A percentile compares a stretch with the other conserved stretches of the same genome.
Evolutionary conservation across 2,888 invertebrate genomes (phyloP).

Genomic region (Baccha elongata): DNA sequence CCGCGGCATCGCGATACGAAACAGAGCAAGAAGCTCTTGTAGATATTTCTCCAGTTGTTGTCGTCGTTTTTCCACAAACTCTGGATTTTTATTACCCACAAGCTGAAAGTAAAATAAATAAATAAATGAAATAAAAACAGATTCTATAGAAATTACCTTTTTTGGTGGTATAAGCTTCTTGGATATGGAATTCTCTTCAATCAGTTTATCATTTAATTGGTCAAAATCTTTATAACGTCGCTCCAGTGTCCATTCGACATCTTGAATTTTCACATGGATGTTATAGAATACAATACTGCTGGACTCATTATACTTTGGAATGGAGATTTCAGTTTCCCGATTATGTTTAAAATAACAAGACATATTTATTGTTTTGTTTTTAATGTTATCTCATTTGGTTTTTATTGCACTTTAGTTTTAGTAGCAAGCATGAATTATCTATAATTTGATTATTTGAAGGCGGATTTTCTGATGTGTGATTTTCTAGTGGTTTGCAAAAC

Average conservation of each 20-base stretch:
- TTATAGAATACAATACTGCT: conserved; percentile 87
- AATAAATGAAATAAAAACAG: no score
- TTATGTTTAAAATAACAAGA: conserved; percentile 89
- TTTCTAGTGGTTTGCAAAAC: background rate
- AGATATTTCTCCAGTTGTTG: conserved; percentile 92
- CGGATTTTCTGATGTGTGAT: background rate
- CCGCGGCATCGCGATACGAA: conserved; percentile 91
- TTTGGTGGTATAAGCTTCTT: conserved; percentile 96
- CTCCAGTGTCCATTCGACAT: conserved; percentile 91
- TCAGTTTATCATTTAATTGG: conserved; percentile 92
- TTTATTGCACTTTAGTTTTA: background rate
- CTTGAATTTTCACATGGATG: conserved; percentile 86
- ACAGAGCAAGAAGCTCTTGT: conserved; percentile 88
- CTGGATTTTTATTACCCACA: conserved; percentile 93
- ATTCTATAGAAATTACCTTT: conserved; percentile 83
- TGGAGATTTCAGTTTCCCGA: conserved; percentile 86
- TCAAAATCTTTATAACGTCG: conserved; percentile 95
- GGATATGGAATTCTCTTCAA: conserved; percentile 89
- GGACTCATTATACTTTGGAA: conserved; percentile 86
- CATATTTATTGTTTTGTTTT: conserved; percentile 83
- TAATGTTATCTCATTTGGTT: conserved; percentile 46
- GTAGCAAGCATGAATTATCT: background rate
- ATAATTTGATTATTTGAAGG: conserved; percentile 4
- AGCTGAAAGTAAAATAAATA: conserved; percentile 80
- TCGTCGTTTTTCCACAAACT: conserved; percentile 93